Evolutionary conservation across 2,797 vertebrate species (phyloP).

Genomic region (Okamejei kenojei): DNA sequence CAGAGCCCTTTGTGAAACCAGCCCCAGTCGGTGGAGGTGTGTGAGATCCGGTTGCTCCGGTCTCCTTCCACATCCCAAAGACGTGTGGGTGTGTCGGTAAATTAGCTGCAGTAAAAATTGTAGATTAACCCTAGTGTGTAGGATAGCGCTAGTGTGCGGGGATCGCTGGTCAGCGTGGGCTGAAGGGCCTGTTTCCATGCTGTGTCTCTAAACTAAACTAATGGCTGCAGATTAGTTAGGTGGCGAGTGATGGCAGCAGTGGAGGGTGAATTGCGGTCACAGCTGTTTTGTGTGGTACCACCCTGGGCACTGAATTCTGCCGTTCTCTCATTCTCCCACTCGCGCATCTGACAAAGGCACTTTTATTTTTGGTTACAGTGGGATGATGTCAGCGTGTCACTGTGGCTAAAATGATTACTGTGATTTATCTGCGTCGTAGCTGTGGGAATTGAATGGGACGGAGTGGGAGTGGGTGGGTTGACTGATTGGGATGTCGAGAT

Average conservation of each 20-base stretch:
- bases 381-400: constrained; percentile 6
- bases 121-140: too few relatives aligned
- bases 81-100: too few relatives aligned
- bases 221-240: not conserved
- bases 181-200: too few relatives aligned
- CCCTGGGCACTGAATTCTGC: not conserved
- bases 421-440: not conserved
- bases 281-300: constrained; percentile 21
- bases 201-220: too few relatives aligned
- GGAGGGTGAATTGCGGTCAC: not conserved
- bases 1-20: not conserved
- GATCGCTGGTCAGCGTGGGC: too few relatives aligned
- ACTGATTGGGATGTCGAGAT: not conserved
- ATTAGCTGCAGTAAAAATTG: too few relatives aligned
- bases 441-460: constrained; percentile 1
- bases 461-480: not conserved
- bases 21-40: not conserved
- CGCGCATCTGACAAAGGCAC: not conserved
- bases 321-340: not conserved
- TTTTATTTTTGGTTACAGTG: constrained; percentile 15
- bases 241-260: not conserved
- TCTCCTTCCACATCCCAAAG: too few relatives aligned
- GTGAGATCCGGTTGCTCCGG: not conserved
- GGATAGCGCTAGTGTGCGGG: too few relatives aligned
- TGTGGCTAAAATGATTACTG: constrained; percentile 5